phyloP scores from a whole-genome alignment of 1,140 invertebrate species.

The Halotydeus destructor region DNA sequence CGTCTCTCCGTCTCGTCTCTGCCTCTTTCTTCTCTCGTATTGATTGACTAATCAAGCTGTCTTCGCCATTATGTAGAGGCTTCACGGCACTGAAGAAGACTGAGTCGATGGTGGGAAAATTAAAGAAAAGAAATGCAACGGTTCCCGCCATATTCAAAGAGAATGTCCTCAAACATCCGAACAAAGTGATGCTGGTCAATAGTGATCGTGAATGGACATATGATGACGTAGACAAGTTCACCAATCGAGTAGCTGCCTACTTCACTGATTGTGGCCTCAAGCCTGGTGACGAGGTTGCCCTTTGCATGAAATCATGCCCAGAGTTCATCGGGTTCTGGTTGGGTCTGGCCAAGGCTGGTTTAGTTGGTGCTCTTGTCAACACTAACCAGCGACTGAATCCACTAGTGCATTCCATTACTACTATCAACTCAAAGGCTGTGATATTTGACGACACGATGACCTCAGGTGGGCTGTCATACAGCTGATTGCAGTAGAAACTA shows the following conservation, averaged over 20 bases:
- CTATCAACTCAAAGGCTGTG: conserved; percentile 20
- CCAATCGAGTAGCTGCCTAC: conserved; percentile 51
- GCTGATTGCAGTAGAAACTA: too few species aligned
- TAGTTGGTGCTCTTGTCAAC: conserved; percentile 22
- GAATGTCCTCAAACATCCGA: conserved; percentile 44
- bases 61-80: conserved; percentile 21
- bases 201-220: conserved; percentile 62
- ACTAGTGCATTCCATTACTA: conserved; percentile 20
- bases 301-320: conserved; percentile 59
- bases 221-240: conserved; percentile 41
- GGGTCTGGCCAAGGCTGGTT: conserved; percentile 33
- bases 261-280: conserved; percentile 44
- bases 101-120: conserved; percentile 2
- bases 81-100: background rate
- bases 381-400: conserved; percentile 20
- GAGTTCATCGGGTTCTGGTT: conserved; percentile 73
- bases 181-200: conserved; percentile 54
- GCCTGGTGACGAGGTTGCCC: conserved; percentile 52
- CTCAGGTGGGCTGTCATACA: too few species aligned
- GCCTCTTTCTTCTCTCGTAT: background rate
- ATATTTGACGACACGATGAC: conserved; percentile 17
- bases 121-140: conserved; percentile 29
- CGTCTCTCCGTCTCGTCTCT: conserved; percentile 32
- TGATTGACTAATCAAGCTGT: background rate
- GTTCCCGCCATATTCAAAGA: conserved; percentile 49